Conservation (phyloP, 1,140 invertebrate genomes). For the Drosophila guanche region DNA sequence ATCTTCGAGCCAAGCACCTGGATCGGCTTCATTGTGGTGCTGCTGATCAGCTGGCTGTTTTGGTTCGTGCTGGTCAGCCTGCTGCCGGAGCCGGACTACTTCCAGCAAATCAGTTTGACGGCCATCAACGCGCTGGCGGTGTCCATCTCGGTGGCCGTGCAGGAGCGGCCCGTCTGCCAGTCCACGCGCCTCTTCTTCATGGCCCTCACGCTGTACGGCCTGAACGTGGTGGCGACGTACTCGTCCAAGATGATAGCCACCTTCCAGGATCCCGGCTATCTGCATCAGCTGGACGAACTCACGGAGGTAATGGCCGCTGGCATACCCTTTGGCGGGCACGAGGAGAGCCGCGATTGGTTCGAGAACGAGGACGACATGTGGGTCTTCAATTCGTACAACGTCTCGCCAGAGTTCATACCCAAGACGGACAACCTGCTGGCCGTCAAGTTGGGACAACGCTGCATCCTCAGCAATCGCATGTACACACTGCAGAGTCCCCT, state of each 20-base stretch:
- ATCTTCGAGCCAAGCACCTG: slow-evolving; percentile 84
- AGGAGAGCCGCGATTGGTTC: slow-evolving; percentile 85
- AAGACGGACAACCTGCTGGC: slow-evolving; percentile 75
- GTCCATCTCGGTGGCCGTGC: slow-evolving; percentile 82
- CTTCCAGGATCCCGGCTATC: slow-evolving; percentile 84
- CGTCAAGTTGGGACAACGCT: slow-evolving; percentile 81
- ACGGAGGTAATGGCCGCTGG: slow-evolving; percentile 83
- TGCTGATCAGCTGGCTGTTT: slow-evolving; percentile 81
- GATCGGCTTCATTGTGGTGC: slow-evolving; percentile 77
- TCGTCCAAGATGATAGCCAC: slow-evolving; percentile 85
- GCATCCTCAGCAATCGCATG: slow-evolving; percentile 74
- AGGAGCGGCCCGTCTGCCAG: slow-evolving; percentile 83
- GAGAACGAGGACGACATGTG: slow-evolving; percentile 84
- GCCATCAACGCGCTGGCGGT: slow-evolving; percentile 84
- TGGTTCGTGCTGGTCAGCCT: slow-evolving; percentile 84
- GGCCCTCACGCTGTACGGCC: slow-evolving; percentile 84
- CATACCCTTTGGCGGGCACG: slow-evolving; percentile 84
- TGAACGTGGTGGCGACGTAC: slow-evolving; percentile 84
- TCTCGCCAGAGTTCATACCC: slow-evolving; percentile 77
- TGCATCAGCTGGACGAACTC: slow-evolving; percentile 84
- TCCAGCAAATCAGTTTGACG: slow-evolving; percentile 81
- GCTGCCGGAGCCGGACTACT: slow-evolving; percentile 81
- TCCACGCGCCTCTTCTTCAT: slow-evolving; percentile 84
- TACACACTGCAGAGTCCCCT: slow-evolving; percentile 65
- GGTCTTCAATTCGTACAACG: slow-evolving; percentile 83